Conservation (phyloP, 1,140 invertebrate genomes). For the Philopotamus ludificatus region DNA sequence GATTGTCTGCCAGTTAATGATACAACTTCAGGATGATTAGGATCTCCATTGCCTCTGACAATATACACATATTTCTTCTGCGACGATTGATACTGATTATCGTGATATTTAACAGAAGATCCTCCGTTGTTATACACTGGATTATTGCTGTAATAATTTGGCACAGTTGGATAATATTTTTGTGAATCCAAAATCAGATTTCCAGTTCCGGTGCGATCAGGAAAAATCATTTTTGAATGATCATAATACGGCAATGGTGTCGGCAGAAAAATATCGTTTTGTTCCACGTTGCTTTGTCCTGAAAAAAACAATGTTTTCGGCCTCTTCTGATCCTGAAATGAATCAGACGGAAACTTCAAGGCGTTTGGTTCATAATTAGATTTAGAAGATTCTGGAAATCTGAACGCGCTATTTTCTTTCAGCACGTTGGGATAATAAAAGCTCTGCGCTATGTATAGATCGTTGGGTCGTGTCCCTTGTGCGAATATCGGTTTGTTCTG, state of each 20-base stretch:
- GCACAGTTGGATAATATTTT: not conserved
- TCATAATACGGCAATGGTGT: slow-evolving; percentile 37
- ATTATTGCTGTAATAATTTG: slow-evolving; percentile 18
- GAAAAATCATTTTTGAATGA: slow-evolving; percentile 46
- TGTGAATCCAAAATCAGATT: slow-evolving; percentile 46
- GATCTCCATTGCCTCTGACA: slow-evolving; percentile 39
- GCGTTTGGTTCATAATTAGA: slow-evolving; percentile 9
- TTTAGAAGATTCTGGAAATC: slow-evolving; percentile 31
- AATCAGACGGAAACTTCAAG: slow-evolving; percentile 32
- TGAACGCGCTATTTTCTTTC: slow-evolving; percentile 8
- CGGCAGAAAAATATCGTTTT: slow-evolving; percentile 28
- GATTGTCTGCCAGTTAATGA: slow-evolving; percentile 9
- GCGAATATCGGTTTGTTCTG: slow-evolving; percentile 27
- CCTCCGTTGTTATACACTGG: not conserved
- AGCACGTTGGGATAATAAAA: slow-evolving; percentile 19
- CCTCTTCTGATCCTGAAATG: slow-evolving; percentile 1
- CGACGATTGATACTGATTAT: slow-evolving; percentile 17
- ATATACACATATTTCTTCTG: slow-evolving; percentile 37
- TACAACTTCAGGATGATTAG: slow-evolving; percentile 38
- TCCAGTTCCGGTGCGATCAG: slow-evolving; percentile 50
- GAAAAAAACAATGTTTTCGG: slow-evolving; percentile 35
- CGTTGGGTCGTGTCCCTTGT: slow-evolving; percentile 15
- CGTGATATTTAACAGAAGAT: slow-evolving; percentile 1
- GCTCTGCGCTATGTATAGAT: slow-evolving; percentile 34
- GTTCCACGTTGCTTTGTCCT: not conserved